phyloP scores from a whole-genome alignment of 2,888 invertebrate genomes.

The Asteroscopus sphinx region DNA sequence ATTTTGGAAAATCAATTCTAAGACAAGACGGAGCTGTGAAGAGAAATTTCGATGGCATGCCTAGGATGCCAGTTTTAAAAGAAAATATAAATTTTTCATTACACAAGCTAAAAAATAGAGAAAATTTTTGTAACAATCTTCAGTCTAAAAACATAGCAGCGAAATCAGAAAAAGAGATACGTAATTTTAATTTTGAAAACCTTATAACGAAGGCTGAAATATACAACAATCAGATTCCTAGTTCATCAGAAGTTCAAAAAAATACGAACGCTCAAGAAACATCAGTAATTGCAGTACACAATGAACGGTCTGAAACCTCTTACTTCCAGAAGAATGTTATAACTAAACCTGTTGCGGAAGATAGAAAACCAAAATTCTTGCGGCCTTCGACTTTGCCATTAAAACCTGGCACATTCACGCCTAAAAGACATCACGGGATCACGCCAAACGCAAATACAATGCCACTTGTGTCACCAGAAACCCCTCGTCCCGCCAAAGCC shows the following conservation, averaged over 20 bases:
- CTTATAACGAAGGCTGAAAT: constrained; percentile 88
- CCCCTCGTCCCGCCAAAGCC: constrained; percentile 96
- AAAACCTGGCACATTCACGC: constrained; percentile 95
- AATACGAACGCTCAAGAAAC: constrained; percentile 78
- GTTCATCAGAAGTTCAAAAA: constrained; percentile 81
- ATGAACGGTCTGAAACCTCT: constrained; percentile 85
- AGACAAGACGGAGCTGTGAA: constrained; percentile 76
- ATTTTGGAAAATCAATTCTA: constrained; percentile 63
- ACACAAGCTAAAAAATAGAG: constrained; percentile 73
- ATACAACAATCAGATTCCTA: constrained; percentile 83
- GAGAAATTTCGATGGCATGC: constrained; percentile 76
- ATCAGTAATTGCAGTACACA: constrained; percentile 60
- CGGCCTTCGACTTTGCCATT: constrained; percentile 95
- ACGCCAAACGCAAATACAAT: constrained; percentile 95
- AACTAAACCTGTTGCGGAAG: constrained; percentile 73
- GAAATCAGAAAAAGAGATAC: constrained; percentile 77
- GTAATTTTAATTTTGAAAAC: constrained; percentile 87
- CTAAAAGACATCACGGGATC: constrained; percentile 95
- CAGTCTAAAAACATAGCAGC: constrained; percentile 66
- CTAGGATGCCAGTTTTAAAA: constrained; percentile 76
- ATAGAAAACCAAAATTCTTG: constrained; percentile 92
- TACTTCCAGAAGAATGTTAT: constrained; percentile 84
- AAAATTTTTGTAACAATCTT: constrained; percentile 62
- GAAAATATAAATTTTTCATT: constrained; percentile 71
- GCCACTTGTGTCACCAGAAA: constrained; percentile 96